Evolutionary conservation across 2,113 vertebrate species (phyloP), one percentile per base, ranked within the genome.

Genomic region (Campylomormyrus numenius): DNA sequence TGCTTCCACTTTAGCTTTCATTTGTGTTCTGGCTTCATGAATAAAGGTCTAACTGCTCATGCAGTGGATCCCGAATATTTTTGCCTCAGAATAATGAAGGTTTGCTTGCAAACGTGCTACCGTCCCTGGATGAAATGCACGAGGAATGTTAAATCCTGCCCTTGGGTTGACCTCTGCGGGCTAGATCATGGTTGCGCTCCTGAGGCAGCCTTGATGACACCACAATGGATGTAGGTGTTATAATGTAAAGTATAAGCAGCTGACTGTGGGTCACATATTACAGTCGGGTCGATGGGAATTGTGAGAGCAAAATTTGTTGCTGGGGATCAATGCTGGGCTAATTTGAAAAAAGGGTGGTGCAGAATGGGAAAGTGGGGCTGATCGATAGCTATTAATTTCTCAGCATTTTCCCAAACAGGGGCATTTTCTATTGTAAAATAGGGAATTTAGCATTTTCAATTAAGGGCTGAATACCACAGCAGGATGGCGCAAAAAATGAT

Each of bases 371-470:
- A 89, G 94, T 93, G 93, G 91, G 91, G 91, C 94, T 92, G 90
- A 96, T 96, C 95, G 93, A 96, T 95, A 93, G 91, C 95, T 95
- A 95, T 96, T 96, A 92, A 95, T 96, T 95, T 95, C 92, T 92
- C 93, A 94, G 35, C 95, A 95, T 94, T 93, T 94, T 94, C 93
- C 94, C 93, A 94, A 93, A 95, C 93, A 92, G 11, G 91, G 94
- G 95, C 91, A 95, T 94, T 95, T 95, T 94, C 96, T 95, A 95
- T 95, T 93, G 92, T 90, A 90, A 49, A 91, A 94, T 94, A 93
- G 92, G 95, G 94, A 94, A 95, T 96, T 96, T 95, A 96, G 94
- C 94, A 94, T 91, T 92, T 90, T 92, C 93, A 96, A 96, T 96
- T 95, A 96, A 94, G 88, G 84, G 77, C 88, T 88, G 84, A 94